Conservation (phyloP, 2,888 invertebrate genomes). For the Folsomia manolachei region DNA sequence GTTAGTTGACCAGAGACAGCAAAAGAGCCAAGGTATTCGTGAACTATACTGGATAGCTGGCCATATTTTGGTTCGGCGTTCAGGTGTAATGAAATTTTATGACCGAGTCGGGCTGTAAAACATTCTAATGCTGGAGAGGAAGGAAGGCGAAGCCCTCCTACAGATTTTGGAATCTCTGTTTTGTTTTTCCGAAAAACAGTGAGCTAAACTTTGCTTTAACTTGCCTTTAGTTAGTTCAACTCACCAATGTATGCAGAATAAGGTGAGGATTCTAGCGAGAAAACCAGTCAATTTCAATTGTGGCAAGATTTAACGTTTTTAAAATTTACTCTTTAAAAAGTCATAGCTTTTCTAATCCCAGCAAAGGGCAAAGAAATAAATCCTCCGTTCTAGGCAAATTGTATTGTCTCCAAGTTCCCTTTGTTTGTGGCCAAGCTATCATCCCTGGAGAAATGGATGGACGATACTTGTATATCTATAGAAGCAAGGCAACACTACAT, state of each 20-base stretch:
- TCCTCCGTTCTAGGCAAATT: no score
- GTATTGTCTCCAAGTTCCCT: not conserved
- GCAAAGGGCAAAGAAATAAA: not conserved
- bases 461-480: no score
- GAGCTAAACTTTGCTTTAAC: conserved; percentile 9
- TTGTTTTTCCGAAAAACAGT: conserved; percentile 50
- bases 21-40: not conserved
- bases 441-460: not conserved
- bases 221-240: not conserved
- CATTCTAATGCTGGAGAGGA: conserved; percentile 47
- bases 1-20: not conserved
- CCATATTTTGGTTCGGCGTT: conserved; percentile 20
- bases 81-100: conserved; percentile 52
- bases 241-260: not conserved
- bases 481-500: not conserved
- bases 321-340: conserved; percentile 1
- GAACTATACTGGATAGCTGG: not conserved
- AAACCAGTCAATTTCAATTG: not conserved
- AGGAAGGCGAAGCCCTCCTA: conserved; percentile 50
- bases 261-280: not conserved
- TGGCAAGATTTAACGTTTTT: conserved; percentile 5
- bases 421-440: not conserved
- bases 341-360: not conserved
- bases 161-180: conserved; percentile 51
- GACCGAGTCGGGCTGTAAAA: conserved; percentile 51